Base-by-base conservation (phyloP, 2,888 invertebrate species). In the Parnassius smintheus region DNA sequence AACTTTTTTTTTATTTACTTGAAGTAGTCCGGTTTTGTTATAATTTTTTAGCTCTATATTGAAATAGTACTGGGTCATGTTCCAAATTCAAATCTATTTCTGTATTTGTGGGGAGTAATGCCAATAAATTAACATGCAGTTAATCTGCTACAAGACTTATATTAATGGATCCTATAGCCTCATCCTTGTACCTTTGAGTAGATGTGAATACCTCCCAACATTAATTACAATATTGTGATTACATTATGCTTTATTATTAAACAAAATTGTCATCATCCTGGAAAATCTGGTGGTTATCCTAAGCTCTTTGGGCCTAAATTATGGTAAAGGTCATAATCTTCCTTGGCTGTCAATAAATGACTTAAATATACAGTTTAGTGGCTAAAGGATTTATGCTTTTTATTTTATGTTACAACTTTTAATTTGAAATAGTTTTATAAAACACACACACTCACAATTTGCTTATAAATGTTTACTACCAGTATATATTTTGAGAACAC, bases 331-430 rank as follows among this genome's bases (percentile, higher is more conserved):
- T 59, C 42, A 45, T 50, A 55, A 56, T 51, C 50, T 45, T 55
- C 42, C 46, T 52, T n/a, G 52, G 59, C 56, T 60, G 51, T 64
- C 48, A 25, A 52, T 49, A 50, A 13, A 58, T 50, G 45, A 58
- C 54, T 55, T 56, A 46, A 56, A 59, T 46, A 63, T 56, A 63
- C 59, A 59, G 44, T 60, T 59, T 52, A 60, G 56, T 60, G 56
- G 59, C 64, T 60, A 56, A 59, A 56, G 64, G 51, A 59, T 52
- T 56, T 41, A 60, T 49, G 59, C 59, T 56, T 64, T 60, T 64
- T 59, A 60, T 64, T 64, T 64, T 60, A 56, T 48, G 41, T 64
- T 49, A 13, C 13, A 51, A 46, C 52, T 13, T 45, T 49, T 55
- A 54, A 22, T 57, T 54, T 53, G 25, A 55, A 48, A 58, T 22